Evolutionary conservation across 2,797 vertebrate genomes (phyloP), one percentile per base, ranked within the genome.

Genomic region (Sebastes umbrosus): DNA sequence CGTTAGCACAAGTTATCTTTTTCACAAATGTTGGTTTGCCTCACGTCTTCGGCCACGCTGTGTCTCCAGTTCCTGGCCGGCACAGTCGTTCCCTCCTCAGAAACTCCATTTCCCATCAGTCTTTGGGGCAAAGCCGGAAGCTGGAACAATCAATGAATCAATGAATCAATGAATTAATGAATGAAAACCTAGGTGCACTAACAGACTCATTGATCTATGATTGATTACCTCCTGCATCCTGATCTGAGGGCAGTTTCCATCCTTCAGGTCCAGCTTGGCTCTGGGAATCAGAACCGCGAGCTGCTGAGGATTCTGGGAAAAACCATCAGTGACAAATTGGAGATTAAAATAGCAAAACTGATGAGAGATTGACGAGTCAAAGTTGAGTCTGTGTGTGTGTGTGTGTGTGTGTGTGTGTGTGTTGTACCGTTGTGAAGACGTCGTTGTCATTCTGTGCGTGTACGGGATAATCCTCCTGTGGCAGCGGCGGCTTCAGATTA

Each of bases 401-500:
- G 74, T 63, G 12, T 27, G 43, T 52, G 18, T 14, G 27, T 63
- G 65, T 52, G 43, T 52, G 18, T 14, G 24, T 24, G 24, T 24
- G 27, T 72, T 3, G 6, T 92, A 92, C 92, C 86, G 4, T 5
- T 3, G 83, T 76, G 24, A 92, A 92, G 50, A 79, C 77, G 7
- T 79, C 67, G 12, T 8, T 69, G 70, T 84, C 70, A 0, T 13
- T 24, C 0, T 13, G 22, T 0, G 22, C 18, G 0, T 88, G 79
- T 0, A 94, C 84, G 0, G 95, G 96, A 77, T 97, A 98, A 82
- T 98, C 97, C 16, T 98, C 97, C 36, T 96, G 94, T 0, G 98
- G 98, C 63, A 98, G 97, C 0, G 97, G 97, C 0, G 97, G 98
- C 98, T 99, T 88, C 9, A 67, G 60, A 12, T 25, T 0, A 11